Evolutionary conservation across 2,797 vertebrate genomes (phyloP), one percentile per base, ranked within the genome.

Genomic region (Rhinoraja longicauda): DNA sequence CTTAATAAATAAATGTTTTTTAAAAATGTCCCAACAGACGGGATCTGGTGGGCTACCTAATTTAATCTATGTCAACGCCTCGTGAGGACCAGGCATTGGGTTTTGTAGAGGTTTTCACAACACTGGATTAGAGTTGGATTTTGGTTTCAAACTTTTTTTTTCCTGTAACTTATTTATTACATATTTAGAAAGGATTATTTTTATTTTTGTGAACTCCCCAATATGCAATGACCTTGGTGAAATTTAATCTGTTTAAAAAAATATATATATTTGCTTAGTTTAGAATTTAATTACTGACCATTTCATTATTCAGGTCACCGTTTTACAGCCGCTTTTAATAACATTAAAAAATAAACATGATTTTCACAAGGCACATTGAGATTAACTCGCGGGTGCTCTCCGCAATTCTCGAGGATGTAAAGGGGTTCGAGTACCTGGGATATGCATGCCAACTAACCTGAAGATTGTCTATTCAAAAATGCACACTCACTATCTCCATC

Each of bases 1-100:
- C 84, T 67, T 36, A 36, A 67, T 67, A 88, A 67, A 67, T 88
- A 88, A 67, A 88, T 88, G 84, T 88, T 64, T 73, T 4, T 8
- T 88, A 67, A 32, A 84, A 59, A 24, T 29, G 81, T 84, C 81
- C 81, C 81, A 59, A 15, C 81, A 84, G 53, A 84, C 81, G 12
- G 53, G 26, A n/a, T 84, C 81, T 15, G 81, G 53, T 59, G 53
- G 81, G 81, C 9, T n/a, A 84, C 81, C 81, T 29, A n/a, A 36
- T 67, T 36, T 36, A 36, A 21, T 67, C n/a, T 8, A 15, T 88
- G 84, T 88, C 84, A 67, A 36, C 62, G 8, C n/a, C n/a, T 67
- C 62, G 10, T 67, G 4, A 36, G 84, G 17, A 67, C n/a, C 0
- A 88, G 62, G 84, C 62, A 17, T 36, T 36, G 4, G 59, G 15